These are phyloP conservation scores for Scaptomyza hsui DNA, from an alignment of 1,140 invertebrate species.

Conservation along the genomic window DNA sequence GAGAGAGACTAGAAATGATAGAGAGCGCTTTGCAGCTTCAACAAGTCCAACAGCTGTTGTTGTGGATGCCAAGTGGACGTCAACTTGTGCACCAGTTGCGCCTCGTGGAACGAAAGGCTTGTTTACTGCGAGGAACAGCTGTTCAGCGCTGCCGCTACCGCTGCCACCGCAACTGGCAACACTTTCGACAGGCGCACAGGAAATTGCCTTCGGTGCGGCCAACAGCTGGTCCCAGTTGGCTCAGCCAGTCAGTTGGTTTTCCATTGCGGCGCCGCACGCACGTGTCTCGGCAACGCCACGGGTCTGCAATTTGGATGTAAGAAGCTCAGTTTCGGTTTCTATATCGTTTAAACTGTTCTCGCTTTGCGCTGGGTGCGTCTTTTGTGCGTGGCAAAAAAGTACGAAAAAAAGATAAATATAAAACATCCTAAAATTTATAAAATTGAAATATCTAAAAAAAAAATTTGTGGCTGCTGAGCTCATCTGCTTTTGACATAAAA, in stretches of 20 bases:
- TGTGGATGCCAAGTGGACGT: constrained; percentile 52
- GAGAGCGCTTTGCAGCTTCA: constrained; percentile 50
- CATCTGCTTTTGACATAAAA: constrained; percentile 27
- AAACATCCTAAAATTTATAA: constrained; percentile 3
- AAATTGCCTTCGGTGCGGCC: constrained; percentile 9
- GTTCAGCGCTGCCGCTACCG: neutral
- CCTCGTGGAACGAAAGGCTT: constrained; percentile 34
- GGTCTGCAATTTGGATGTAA: constrained; percentile 9
- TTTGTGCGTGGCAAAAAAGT: neutral
- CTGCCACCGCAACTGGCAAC: constrained; percentile 8
- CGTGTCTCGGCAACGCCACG: constrained; percentile 63
- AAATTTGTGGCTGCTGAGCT: neutral
- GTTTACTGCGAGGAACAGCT: constrained; percentile 52
- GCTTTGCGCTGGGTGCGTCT: neutral
- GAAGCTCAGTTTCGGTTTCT: neutral
- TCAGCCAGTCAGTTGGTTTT: constrained; percentile 71
- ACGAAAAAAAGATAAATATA: constrained; percentile 8
- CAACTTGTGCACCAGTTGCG: constrained; percentile 67
- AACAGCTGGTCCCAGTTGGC: constrained; percentile 48
- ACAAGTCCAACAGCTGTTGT: constrained; percentile 68
- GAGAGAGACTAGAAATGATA: constrained; percentile 7
- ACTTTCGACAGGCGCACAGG: constrained; percentile 24
- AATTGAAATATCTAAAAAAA: constrained; percentile 18
- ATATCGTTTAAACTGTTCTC: neutral
- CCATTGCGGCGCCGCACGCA: constrained; percentile 74